Evolutionary conservation across 2,113 vertebrate genomes (phyloP).

Genomic region (Rhea pennata): DNA sequence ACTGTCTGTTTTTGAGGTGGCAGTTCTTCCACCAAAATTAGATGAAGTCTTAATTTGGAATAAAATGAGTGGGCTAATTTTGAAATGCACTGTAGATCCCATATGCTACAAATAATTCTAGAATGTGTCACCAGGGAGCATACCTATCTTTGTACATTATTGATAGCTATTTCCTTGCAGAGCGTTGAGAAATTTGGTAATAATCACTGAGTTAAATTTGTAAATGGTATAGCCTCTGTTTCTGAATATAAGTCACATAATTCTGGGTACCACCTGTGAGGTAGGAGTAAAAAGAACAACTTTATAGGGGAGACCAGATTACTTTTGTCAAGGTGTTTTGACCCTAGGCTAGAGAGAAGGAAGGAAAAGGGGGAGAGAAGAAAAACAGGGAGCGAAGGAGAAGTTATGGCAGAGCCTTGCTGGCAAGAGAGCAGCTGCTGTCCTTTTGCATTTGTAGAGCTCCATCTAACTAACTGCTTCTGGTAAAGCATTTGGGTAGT

Average conservation of each 20-base stretch:
- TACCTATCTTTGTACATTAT: neutral
- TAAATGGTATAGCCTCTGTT: neutral
- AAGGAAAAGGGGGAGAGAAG: neutral
- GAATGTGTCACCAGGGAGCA: constrained; percentile 2
- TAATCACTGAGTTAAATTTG: neutral
- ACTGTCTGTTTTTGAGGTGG: constrained; percentile 16
- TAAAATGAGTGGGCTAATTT: constrained; percentile 45
- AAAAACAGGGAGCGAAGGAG: neutral
- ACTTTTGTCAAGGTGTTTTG: neutral
- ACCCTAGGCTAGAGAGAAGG: neutral
- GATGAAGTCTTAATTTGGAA: constrained; percentile 32
- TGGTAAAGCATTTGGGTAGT: neutral
- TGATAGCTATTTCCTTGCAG: neutral
- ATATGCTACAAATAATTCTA: constrained; percentile 13
- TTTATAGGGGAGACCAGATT: neutral
- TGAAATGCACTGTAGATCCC: constrained; percentile 19
- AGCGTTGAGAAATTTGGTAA: neutral
- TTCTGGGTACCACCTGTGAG: neutral
- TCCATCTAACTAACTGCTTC: rapidly evolving
- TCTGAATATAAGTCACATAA: neutral
- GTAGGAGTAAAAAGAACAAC: neutral
- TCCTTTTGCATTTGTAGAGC: neutral
- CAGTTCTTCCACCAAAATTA: constrained; percentile 57
- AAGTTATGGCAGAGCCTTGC: neutral
- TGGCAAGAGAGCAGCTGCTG: neutral